Percentiles rank a stretch among this genome's conserved stretches.
These are phyloP conservation scores for Myripristis murdjan DNA, from an alignment of 2,797 vertebrate genomes.

Conservation along the genomic window DNA sequence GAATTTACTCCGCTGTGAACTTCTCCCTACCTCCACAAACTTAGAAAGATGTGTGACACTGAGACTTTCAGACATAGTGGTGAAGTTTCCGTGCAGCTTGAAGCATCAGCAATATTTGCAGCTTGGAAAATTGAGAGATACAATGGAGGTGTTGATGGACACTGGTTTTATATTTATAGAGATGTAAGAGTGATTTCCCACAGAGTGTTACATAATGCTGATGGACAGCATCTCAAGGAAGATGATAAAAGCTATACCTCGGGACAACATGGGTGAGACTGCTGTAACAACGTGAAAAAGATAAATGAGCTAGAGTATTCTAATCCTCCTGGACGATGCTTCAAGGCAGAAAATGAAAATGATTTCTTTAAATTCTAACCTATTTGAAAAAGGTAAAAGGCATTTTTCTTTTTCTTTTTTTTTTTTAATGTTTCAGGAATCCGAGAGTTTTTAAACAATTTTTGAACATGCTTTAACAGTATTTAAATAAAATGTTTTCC, in stretches of 20 bases:
- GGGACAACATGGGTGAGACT: constrained; percentile 62
- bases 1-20: too few species aligned
- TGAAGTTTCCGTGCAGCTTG: constrained; percentile 64
- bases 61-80: constrained; percentile 62
- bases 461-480: too few species aligned
- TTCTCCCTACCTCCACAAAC: too few species aligned
- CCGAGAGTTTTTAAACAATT: too few species aligned
- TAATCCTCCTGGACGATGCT: constrained; percentile 48
- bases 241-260: constrained; percentile 57
- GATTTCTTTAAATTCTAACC: too few species aligned
- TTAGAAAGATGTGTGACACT: too few species aligned
- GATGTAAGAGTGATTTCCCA: constrained; percentile 69
- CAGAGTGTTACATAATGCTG: constrained; percentile 57
- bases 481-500: too few species aligned
- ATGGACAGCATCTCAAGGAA: constrained; percentile 70
- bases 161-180: constrained; percentile 50
- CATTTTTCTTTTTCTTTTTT: too few species aligned
- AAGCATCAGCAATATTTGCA: constrained; percentile 49
- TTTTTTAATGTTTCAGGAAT: too few species aligned
- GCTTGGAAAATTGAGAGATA: constrained; percentile 66
- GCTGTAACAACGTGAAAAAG: constrained; percentile 48
- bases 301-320: constrained; percentile 75
- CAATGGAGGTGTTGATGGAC: constrained; percentile 57
- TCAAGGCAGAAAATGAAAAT: constrained; percentile 67
- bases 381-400: too few species aligned